phyloP scores from a whole-genome alignment of 2,113 vertebrate species.

The Halichoeres trimaculatus region DNA sequence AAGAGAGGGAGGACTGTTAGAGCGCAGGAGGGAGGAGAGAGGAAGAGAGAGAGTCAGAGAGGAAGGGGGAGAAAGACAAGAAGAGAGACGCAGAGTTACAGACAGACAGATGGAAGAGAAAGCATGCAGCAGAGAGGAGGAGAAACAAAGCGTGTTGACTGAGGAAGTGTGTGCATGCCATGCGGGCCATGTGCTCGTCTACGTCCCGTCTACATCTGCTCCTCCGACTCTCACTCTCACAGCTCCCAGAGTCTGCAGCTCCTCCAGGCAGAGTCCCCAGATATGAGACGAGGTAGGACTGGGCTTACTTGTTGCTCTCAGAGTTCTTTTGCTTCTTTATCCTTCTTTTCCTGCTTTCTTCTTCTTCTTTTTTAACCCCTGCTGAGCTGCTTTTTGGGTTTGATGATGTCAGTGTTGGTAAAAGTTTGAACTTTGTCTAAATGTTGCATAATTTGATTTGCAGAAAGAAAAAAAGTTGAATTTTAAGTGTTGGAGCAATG shows the following conservation, averaged over 20 bases:
- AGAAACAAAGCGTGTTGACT: slow-evolving; percentile 79
- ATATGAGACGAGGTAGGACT: slow-evolving; percentile 29
- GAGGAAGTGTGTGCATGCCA: slow-evolving; percentile 73
- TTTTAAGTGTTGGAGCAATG: slow-evolving; percentile 23
- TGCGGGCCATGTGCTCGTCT: slow-evolving; percentile 83
- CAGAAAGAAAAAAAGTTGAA: slow-evolving; percentile 21
- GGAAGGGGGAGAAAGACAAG: slow-evolving; percentile 51
- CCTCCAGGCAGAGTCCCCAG: not conserved
- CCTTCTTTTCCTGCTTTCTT: slow-evolving; percentile 9
- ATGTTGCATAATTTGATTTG: slow-evolving; percentile 29
- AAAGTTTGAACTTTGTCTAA: slow-evolving; percentile 13
- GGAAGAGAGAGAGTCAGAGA: slow-evolving; percentile 33
- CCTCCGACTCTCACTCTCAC: not conserved
- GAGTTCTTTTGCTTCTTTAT: not conserved
- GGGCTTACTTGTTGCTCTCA: not conserved
- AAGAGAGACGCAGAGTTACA: slow-evolving; percentile 59
- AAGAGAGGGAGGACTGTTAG: not conserved
- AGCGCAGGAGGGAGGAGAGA: slow-evolving; percentile 33
- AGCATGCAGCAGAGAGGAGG: slow-evolving; percentile 65
- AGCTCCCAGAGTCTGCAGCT: not conserved
- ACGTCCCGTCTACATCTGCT: slow-evolving; percentile 53
- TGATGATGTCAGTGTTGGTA: slow-evolving; percentile 3
- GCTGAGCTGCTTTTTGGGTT: not conserved
- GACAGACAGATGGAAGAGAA: slow-evolving; percentile 73
- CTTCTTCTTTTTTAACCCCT: not conserved